Base-by-base conservation (phyloP, 2,113 vertebrate species). In the Dissostichus mawsoni region DNA sequence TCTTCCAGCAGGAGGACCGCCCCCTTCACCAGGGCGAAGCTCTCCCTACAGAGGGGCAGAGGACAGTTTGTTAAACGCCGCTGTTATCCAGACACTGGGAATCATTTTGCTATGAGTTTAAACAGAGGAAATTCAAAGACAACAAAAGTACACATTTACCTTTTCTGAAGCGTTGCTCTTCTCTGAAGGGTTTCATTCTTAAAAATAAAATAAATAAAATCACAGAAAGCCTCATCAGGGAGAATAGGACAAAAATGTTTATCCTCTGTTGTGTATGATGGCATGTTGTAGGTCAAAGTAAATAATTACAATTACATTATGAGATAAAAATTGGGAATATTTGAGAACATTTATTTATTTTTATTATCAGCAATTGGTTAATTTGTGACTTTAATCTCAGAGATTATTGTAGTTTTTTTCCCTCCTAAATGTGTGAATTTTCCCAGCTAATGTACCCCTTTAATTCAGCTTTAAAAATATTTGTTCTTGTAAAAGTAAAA, bases 1-100 rank as follows among this genome's bases (percentile, higher is more conserved):
- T 96, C 96, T 1, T 96, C 96, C 57, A 99, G 93, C 68, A 97
- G 93, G 53, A 96, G 93, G 2, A 96, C 97, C 0, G 96, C 96
- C n/a, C 98, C 98, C 33, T 96, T 96, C 14, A 98, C 96, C 33
- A 98, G 90, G 0, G 96, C 97, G 13, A 99, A 99, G 84, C 97
- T 99, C 91, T 99, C 97, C 91, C 98, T 99, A 85, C 1, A 83
- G 33, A 72, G 3, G 9, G 25, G 59, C 18, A 53, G 20, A 52
- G 1, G 48, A 18, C 2, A 8, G 12, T 74, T 3, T n/a, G 41
- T 41, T 18, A 58, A 16, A 45, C 1, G 33, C 14, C 11, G 56
- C 55, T 59, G 17, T 18, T 4, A 48, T 66, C 74, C 55, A 36
- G 36, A 8, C 63, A 47, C n/a, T 12, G 16, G 12, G 57, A 69